Base-by-base conservation (phyloP, 2,888 invertebrate species). In the Megalurothrips usitatus region DNA sequence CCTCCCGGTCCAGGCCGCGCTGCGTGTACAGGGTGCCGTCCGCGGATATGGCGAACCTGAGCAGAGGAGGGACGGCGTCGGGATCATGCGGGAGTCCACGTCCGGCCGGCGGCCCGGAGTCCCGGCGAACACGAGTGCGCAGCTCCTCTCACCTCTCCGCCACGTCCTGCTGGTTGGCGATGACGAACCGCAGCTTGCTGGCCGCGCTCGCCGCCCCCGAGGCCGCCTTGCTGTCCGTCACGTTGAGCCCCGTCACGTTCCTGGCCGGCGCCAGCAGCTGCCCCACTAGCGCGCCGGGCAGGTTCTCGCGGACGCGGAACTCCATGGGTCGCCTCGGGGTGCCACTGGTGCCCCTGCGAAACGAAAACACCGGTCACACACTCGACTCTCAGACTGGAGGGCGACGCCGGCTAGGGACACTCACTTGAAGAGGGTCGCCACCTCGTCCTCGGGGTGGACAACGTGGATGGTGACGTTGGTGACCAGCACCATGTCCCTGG, bases 401-500 rank as follows among this genome's bases (percentile, higher is more conserved):
- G 10, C 49, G 49, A 12, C 49, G 49, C 49, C 10, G 49, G 49
- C 49, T 9, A 12, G 10, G 6, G 34, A 43, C 87, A 90, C 91
- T 87, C 87, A 91, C 91, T 91, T 92, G 85, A 92, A 89, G 82
- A 93, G 88, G 82, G 92, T 89, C 82, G 91, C 91, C 87, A 91
- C 90, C 83, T 93, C 91, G 84, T 93, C 93, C 83, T 92, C 91
- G 0, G 93, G 92, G 86, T 93, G 92, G 0, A 95, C 95, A 14
- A 96, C 92, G 84, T 95, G 94, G 80, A 96, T 92, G 12, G 95
- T 94, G 0, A 96, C 92, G 85, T 96, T 95, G 1, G 96, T 96
- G 10, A 93, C 90, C 43, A 96, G 89, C 19, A 93, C 92, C 34
- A 93, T 85, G 79, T 93, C 92, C 80, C 88, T 88, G 88, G 90